Evolutionary conservation across 1,140 invertebrate species (phyloP), one percentile per base, ranked within the genome.

Genomic region (Caerostris extrusa): DNA sequence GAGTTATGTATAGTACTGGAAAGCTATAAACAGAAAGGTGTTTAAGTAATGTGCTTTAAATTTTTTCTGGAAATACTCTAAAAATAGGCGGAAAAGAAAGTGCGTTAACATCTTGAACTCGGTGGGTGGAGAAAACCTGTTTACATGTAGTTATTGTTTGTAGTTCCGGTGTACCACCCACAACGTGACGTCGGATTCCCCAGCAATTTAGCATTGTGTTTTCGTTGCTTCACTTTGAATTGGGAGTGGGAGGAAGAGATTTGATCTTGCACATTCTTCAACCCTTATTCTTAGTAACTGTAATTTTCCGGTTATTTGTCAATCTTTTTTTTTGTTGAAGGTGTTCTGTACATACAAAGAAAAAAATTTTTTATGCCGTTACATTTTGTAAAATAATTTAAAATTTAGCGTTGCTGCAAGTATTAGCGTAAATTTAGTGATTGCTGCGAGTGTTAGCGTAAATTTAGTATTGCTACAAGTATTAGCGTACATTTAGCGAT

Each of bases 161-260:
- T 53, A 7, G 86, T 88, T 88, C 86, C 86, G 58, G 58, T 64
- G 86, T 64, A 17, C 58, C 86, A 57, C 86, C 86, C 57, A 88
- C 86, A 67, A 53, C 34, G 34, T 53, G 53, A 64, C 57, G 56
- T 60, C 8, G 17, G 12, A 55, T 82, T 69, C 17, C 67, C 67
- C 12, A 10, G 56, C 14, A 56, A n/a, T 55, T 57, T 56, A 55
- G 53, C 53, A 55, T 5, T n/a, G 81, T 83, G 53, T 56, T 55
- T n/a, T n/a, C 50, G 55, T 55, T 34, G 64, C 64, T 67, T 67
- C 64, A 67, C 56, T 7, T 58, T 57, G 55, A 50, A 58, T n/a
- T 58, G 82, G 56, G n/a, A 56, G 55, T n/a, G 56, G n/a, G 83
- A 77, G 17, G 19, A 3, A 55, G 71, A 8, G 71, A 56, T 85